Evolutionary conservation across 2,113 vertebrate genomes (phyloP), one percentile per base, ranked within the genome.

Genomic region (Ariopsis seemanni): DNA sequence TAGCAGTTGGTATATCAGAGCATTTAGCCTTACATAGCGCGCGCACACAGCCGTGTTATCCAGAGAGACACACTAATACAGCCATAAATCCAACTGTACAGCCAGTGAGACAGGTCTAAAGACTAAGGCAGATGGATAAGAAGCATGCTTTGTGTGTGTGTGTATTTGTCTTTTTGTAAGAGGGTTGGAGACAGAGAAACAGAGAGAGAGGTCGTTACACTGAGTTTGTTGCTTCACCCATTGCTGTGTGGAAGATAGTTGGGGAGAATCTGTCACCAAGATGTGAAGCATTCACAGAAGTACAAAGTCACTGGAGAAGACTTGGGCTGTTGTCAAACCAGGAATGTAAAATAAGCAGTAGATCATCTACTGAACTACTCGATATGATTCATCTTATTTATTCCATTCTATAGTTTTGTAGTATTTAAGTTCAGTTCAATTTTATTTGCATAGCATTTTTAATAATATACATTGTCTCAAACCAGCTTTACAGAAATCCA

Each of bases 51-150:
- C 22, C 25, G 42, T 22, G 81, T 27, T 83, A 65, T 52, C 62
- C 52, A 67, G n/a, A 69, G 57, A 63, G 15, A 74, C 30, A 75
- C 48, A 60, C 80, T 86, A 82, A 84, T 62, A 75, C 74, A 87
- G 30, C 53, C 15, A 79, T 75, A 62, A 75, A 30, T 52, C 17
- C 55, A 55, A 15, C 50, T 30, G 25, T 48, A n/a, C 62, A 15
- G 57, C 60, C 81, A 50, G 81, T 48, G 50, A 55, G 22, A 72
- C 71, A 55, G 42, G n/a, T 30, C 7, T 34, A 74, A 74, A 83
- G 27, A 82, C 25, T 27, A 15, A 74, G 53, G 53, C 25, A 75
- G 5, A 62, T 15, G 34, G 25, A 75, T 74, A 60, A 50, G 62
- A 57, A 50, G 58, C 10, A 58, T 57, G 71, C 18, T 55, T 34